These are phyloP conservation scores for Zygothrica quintamaculata DNA, from an alignment of 2,888 invertebrate genomes.

Conservation along the genomic window DNA sequence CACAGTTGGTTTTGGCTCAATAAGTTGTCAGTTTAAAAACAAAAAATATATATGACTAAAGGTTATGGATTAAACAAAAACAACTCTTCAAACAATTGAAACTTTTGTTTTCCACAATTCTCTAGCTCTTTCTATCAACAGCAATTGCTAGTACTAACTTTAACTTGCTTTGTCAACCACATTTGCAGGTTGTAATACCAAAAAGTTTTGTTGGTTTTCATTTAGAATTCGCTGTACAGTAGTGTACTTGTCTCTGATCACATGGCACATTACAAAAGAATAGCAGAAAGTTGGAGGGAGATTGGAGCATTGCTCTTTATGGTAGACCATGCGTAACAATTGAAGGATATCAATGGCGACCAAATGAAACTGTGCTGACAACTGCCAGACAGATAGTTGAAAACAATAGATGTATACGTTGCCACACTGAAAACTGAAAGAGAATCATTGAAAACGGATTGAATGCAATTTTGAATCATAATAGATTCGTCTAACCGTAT, in stretches of 20 bases:
- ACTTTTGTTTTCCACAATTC: slow-evolving; percentile 44
- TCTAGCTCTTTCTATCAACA: slow-evolving; percentile 17
- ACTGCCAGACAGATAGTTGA: neutral
- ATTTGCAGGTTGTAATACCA: neutral
- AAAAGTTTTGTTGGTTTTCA: slow-evolving; percentile 25
- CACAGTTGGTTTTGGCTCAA: slow-evolving; percentile 11
- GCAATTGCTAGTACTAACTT: slow-evolving; percentile 23
- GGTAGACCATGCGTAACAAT: slow-evolving; percentile 35
- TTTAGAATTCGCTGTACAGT: slow-evolving; percentile 18
- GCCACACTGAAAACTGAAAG: slow-evolving; percentile 40
- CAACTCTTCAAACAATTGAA: slow-evolving; percentile 53
- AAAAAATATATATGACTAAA: neutral
- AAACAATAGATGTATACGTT: neutral
- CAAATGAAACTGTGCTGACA: slow-evolving; percentile 3
- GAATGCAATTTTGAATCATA: too few relatives aligned
- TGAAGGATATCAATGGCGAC: slow-evolving; percentile 17
- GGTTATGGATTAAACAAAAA: slow-evolving; percentile 40
- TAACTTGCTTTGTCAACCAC: neutral
- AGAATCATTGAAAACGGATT: slow-evolving; percentile 1
- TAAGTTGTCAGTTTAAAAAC: slow-evolving; percentile 22
- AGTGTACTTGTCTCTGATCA: slow-evolving; percentile 6
- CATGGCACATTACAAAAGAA: neutral
- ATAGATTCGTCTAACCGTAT: too few relatives aligned
- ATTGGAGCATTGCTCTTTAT: slow-evolving; percentile 27
- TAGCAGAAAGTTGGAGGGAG: neutral